Percentiles rank a stretch among this genome's conserved stretches.
Evolutionary conservation across 2,888 invertebrate genomes (phyloP).

Genomic region (Protophormia terraenovae): DNA sequence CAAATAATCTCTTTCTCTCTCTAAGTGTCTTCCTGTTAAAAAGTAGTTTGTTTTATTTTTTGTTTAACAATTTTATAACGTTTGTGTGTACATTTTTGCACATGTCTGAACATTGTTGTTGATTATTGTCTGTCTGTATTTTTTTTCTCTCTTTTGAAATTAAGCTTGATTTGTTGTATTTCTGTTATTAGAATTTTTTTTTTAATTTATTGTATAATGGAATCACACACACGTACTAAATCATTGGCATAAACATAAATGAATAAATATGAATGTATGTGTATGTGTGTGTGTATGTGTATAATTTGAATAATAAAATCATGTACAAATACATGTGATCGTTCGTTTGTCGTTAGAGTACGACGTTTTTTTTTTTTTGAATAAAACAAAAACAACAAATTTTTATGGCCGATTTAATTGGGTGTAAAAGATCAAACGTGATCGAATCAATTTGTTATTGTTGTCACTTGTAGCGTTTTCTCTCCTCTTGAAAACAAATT

Average conservation of each 20-base stretch:
- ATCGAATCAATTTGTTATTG: background rate
- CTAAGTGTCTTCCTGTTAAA: background rate
- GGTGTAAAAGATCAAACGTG: constrained; percentile 41
- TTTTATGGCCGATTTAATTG: constrained; percentile 3
- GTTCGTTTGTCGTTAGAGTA: background rate
- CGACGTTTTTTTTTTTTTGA: background rate
- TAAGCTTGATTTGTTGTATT: background rate
- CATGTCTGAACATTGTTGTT: background rate
- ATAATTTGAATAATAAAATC: background rate
- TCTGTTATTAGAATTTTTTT: constrained; percentile 18
- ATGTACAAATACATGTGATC: constrained; percentile 6
- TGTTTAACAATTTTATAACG: too few species aligned
- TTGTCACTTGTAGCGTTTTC: background rate
- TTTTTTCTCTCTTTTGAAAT: background rate
- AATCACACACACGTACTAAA: background rate
- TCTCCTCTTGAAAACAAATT: background rate
- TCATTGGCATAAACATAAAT: background rate
- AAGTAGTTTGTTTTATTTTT: background rate
- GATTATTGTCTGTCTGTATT: background rate
- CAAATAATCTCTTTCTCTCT: background rate
- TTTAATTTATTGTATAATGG: constrained; percentile 5
- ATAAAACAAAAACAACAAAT: background rate
- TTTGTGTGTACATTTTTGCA: background rate
- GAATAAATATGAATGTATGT: background rate
- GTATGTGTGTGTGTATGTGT: background rate